Conservation (phyloP, 2,888 invertebrate species). For the Meloe dianella region DNA sequence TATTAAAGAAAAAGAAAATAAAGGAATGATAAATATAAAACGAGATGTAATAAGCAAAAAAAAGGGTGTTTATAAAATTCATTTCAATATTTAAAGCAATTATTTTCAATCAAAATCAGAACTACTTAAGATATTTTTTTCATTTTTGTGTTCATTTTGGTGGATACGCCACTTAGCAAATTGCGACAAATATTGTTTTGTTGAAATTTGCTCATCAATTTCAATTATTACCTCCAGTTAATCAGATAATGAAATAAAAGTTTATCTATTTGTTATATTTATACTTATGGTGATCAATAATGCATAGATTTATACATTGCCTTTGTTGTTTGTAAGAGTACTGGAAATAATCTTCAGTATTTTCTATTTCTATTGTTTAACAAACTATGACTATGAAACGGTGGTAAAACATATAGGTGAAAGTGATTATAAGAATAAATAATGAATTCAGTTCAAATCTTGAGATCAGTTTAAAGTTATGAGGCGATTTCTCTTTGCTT, state of each 20-base stretch:
- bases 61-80: not conserved
- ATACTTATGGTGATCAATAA: too few relatives aligned
- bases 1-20: not conserved
- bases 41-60: not conserved
- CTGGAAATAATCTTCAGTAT: too few relatives aligned
- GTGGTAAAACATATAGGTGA: too few relatives aligned
- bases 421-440: not conserved
- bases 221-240: not conserved
- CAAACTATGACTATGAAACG: too few relatives aligned
- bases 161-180: not conserved
- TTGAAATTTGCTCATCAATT: not conserved
- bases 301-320: too few relatives aligned
- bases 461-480: too few relatives aligned
- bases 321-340: too few relatives aligned
- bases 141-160: not conserved
- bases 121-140: not conserved
- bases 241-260: not conserved
- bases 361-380: too few relatives aligned
- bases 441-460: not conserved
- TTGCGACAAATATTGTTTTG: not conserved
- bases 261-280: not conserved
- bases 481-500: not conserved
- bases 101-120: constrained; percentile 3
- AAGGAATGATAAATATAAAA: not conserved
- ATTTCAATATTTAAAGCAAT: not conserved